Percentiles rank a stretch among this genome's conserved stretches.
Evolutionary conservation across 1,140 invertebrate genomes (phyloP).

Genomic region (Elymnias hypermnestra): DNA sequence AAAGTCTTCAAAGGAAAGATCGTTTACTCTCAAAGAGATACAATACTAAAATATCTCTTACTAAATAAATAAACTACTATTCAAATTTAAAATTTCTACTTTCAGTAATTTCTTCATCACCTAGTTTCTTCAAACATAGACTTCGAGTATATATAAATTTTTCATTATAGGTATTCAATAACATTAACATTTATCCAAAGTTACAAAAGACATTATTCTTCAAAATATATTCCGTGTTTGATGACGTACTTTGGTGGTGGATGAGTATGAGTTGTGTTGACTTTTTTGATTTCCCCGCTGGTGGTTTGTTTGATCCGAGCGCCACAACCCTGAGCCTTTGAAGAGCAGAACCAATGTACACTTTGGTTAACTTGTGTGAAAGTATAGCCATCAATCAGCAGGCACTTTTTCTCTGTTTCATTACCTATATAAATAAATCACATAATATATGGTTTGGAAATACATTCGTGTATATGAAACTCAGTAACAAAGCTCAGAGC

Average conservation of each 20-base stretch:
- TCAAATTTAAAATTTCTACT: no score
- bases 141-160: no score
- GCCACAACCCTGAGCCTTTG: slow-evolving; percentile 30
- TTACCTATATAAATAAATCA: not conserved
- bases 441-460: no score
- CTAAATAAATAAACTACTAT: no score
- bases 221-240: slow-evolving; percentile 22
- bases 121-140: no score
- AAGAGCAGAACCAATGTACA: slow-evolving; percentile 41
- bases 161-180: no score
- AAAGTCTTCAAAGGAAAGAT: no score
- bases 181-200: not conserved
- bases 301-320: slow-evolving; percentile 23
- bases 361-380: slow-evolving; percentile 44
- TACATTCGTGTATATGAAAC: no score
- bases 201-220: slow-evolving; percentile 11
- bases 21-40: no score
- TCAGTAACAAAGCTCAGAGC: no score
- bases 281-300: slow-evolving; percentile 17
- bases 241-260: slow-evolving; percentile 24
- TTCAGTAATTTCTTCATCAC: no score
- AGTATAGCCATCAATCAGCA: slow-evolving; percentile 47
- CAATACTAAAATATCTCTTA: no score
- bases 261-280: slow-evolving; percentile 21
- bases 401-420: slow-evolving; percentile 27